Evolutionary conservation across 2,113 vertebrate species (phyloP).

Genomic region (Cisticola juncidis): DNA sequence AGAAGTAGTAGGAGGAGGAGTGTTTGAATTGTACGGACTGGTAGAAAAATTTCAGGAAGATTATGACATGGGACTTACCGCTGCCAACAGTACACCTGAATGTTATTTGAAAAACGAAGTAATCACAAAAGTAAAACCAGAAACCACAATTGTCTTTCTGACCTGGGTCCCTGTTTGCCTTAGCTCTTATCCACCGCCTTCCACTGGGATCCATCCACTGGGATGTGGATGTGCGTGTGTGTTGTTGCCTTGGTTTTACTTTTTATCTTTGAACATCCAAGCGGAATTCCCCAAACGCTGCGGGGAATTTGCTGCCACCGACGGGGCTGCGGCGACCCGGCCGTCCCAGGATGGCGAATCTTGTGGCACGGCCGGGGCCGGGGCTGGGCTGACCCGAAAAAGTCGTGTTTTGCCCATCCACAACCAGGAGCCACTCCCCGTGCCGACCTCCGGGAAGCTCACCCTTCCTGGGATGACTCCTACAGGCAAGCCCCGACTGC

Average conservation of each 20-base stretch:
- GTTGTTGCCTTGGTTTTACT: not conserved
- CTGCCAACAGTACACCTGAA: not conserved
- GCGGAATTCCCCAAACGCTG: rapidly evolving
- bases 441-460: not conserved
- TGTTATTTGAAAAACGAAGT: not conserved
- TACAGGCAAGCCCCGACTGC: not conserved
- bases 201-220: too few species aligned
- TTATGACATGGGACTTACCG: rapidly evolving
- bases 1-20: rapidly evolving
- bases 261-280: not conserved
- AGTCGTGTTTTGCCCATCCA: rapidly evolving
- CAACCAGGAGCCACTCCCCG: not conserved
- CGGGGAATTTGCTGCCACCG: not conserved
- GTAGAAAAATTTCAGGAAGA: not conserved
- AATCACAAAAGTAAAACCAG: not conserved
- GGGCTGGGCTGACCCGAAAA: rapidly evolving
- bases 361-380: too few species aligned
- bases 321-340: not conserved
- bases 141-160: not conserved
- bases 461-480: not conserved
- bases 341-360: too few species aligned
- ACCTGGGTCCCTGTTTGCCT: not conserved
- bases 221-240: too few species aligned
- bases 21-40: rapidly evolving
- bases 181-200: not conserved